A percentile compares a stretch with the other conserved stretches of the same genome.
phyloP scores from a whole-genome alignment of 2,888 invertebrate species.

The Eupithecia vulgata region DNA sequence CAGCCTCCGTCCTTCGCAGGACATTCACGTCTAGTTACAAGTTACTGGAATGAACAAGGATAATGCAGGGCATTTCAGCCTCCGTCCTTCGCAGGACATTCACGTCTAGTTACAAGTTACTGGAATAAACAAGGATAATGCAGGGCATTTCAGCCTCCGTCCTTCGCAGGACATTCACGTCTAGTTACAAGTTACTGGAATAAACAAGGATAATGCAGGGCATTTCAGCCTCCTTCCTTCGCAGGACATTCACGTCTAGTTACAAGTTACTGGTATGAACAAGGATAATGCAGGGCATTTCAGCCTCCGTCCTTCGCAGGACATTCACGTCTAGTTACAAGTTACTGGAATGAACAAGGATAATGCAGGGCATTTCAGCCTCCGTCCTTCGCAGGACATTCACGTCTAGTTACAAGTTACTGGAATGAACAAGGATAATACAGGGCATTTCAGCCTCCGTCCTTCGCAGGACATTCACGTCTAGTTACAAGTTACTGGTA shows the following conservation, averaged over 20 bases:
- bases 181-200: not conserved
- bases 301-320: not conserved
- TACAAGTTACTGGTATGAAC: not conserved
- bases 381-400: not conserved
- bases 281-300: not conserved
- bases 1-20: not conserved
- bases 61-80: not conserved
- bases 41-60: not conserved
- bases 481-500: not conserved
- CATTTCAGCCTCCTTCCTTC: not conserved
- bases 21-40: not conserved
- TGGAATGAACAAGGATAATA: not conserved
- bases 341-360: not conserved
- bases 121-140: not conserved
- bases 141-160: not conserved
- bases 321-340: not conserved
- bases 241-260: not conserved
- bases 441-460: not conserved
- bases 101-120: not conserved
- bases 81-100: not conserved
- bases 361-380: not conserved
- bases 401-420: not conserved
- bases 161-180: not conserved
- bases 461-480: not conserved
- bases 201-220: not conserved